Percentiles rank a stretch among this genome's conserved stretches.
Conservation (phyloP, 2,797 vertebrate species). For the Characodon lateralis region DNA sequence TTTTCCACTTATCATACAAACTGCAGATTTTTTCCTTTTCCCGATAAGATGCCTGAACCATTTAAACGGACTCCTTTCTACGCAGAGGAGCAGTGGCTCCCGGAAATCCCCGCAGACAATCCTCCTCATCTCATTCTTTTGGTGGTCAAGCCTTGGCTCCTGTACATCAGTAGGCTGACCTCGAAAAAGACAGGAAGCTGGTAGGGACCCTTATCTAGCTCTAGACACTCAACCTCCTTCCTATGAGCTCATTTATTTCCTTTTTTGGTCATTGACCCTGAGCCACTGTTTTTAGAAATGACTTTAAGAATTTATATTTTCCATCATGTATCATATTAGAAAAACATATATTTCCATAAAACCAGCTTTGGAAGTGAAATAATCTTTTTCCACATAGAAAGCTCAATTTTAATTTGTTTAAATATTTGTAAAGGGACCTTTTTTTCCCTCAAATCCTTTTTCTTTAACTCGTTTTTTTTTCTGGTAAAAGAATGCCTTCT, state of each 20-base stretch:
- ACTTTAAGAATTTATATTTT: neutral
- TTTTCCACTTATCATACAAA: neutral
- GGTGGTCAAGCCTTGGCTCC: no score
- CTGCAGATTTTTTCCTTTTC: neutral
- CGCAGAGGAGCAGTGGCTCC: no score
- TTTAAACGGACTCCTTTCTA: no score
- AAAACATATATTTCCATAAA: neutral
- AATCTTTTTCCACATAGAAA: no score
- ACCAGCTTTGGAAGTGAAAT: no score
- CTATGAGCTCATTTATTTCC: neutral
- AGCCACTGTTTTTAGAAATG: neutral
- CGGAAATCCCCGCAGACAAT: neutral
- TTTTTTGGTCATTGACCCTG: neutral
- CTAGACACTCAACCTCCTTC: neutral
- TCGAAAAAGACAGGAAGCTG: neutral
- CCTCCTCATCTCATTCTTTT: no score
- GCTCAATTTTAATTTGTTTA: no score
- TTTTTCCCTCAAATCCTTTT: neutral
- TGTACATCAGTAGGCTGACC: neutral
- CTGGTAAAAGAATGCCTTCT: neutral
- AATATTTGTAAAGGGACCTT: no score
- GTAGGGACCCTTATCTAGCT: neutral
- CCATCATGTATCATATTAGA: neutral
- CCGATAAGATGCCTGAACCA: neutral
- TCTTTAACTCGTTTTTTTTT: neutral